phyloP scores from a whole-genome alignment of 2,797 vertebrate species.

The Sylvilagus floridanus region DNA sequence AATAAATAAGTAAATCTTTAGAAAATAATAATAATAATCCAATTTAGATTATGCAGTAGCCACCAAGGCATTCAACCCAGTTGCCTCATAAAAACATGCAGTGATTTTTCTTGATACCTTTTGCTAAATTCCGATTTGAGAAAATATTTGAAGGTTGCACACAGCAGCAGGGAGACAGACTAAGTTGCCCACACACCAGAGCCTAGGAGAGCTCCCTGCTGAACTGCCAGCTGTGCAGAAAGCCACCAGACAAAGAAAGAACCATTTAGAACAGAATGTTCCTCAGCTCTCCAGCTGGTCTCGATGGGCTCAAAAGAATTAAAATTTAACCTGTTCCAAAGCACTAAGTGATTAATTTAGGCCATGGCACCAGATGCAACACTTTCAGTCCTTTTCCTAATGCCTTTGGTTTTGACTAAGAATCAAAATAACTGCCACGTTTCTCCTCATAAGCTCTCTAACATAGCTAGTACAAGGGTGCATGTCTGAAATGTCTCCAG shows the following conservation, averaged over 20 bases:
- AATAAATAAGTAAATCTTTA: no score
- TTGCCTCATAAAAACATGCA: neutral
- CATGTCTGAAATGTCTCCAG: neutral
- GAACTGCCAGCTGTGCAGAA: neutral
- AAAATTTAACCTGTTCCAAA: constrained; percentile 33
- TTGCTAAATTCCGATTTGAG: neutral
- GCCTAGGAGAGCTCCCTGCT: neutral
- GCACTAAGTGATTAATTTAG: constrained; percentile 1
- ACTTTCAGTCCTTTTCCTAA: constrained; percentile 21
- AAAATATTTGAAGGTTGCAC: neutral
- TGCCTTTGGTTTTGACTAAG: constrained; percentile 26
- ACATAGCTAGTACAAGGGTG: neutral
- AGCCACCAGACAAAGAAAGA: neutral
- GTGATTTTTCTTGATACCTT: neutral
- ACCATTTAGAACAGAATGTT: neutral
- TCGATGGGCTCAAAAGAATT: neutral
- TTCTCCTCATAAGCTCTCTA: neutral
- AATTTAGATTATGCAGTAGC: neutral
- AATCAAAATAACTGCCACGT: neutral
- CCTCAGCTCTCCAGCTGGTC: neutral
- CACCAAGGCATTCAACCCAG: neutral
- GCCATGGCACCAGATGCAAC: neutral
- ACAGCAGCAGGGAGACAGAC: neutral
- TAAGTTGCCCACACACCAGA: neutral
- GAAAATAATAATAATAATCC: neutral